These are phyloP conservation scores for Ichneumoninae sp. DNA, from an alignment of 2,888 invertebrate species.

Conservation along the genomic window DNA sequence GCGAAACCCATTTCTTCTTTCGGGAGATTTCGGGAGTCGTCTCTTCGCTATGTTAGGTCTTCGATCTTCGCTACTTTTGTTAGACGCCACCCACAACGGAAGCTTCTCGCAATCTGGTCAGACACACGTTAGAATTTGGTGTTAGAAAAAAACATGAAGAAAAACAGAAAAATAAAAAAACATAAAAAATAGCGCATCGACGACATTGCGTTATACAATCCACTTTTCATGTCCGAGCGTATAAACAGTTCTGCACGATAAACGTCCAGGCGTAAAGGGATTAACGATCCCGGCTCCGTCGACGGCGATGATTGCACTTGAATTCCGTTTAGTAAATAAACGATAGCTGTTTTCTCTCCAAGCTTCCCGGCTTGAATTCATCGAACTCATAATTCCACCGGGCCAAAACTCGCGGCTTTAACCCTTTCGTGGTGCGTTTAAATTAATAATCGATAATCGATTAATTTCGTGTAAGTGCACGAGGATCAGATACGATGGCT, in stretches of 20 bases:
- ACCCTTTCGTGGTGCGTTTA: neutral
- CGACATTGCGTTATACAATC: slow-evolving; percentile 5
- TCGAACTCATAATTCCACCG: neutral
- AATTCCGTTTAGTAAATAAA: slow-evolving; percentile 35
- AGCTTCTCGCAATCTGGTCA: slow-evolving; percentile 5
- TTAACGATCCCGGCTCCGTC: slow-evolving; percentile 11
- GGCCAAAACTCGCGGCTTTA: neutral
- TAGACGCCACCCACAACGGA: neutral
- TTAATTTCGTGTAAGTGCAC: neutral
- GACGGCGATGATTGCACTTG: slow-evolving; percentile 16
- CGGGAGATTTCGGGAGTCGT: slow-evolving; percentile 21
- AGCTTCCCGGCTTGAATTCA: neutral
- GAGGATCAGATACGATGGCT: too few species aligned
- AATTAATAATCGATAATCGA: neutral
- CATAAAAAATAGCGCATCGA: neutral
- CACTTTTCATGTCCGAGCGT: neutral
- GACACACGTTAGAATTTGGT: slow-evolving; percentile 17
- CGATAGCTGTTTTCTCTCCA: slow-evolving; percentile 6
- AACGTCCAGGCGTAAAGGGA: slow-evolving; percentile 15
- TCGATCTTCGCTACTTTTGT: slow-evolving; percentile 10
- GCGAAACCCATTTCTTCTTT: slow-evolving; percentile 13
- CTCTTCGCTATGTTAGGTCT: slow-evolving; percentile 9
- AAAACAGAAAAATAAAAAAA: slow-evolving; percentile 5
- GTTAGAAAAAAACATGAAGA: neutral
- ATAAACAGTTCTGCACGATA: neutral